Conservation (phyloP, 1,140 invertebrate species). For the Drosophila serrata region DNA sequence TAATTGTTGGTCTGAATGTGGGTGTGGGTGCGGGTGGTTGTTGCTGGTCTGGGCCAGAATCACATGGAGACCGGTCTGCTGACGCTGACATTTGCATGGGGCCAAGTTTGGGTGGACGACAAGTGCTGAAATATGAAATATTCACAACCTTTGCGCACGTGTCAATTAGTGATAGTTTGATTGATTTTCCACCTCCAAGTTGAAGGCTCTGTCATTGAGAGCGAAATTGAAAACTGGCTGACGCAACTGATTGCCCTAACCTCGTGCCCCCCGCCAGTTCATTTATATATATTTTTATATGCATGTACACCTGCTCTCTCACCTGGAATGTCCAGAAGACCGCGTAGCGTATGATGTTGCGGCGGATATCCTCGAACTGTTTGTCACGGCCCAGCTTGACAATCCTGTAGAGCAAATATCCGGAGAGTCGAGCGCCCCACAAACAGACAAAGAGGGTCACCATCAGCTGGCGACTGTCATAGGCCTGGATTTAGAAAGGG, state of each 20-base stretch:
- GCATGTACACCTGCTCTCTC: slow-evolving; percentile 44
- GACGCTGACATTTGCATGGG: slow-evolving; percentile 32
- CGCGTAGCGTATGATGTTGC: slow-evolving; percentile 94
- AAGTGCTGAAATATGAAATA: slow-evolving; percentile 75
- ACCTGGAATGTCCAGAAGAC: slow-evolving; percentile 97
- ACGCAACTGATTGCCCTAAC: slow-evolving; percentile 24
- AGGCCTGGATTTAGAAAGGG: slow-evolving; percentile 87
- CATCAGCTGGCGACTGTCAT: slow-evolving; percentile 94
- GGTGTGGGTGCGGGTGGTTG: background rate
- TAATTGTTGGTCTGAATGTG: slow-evolving; percentile 50
- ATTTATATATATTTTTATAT: background rate
- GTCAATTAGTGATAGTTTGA: slow-evolving; percentile 62
- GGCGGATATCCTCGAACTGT: slow-evolving; percentile 94
- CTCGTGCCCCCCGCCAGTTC: background rate
- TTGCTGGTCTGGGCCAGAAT: slow-evolving; percentile 6
- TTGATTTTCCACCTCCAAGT: slow-evolving; percentile 67
- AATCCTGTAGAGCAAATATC: slow-evolving; percentile 94
- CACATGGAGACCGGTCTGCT: slow-evolving; percentile 5
- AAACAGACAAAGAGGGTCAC: slow-evolving; percentile 94
- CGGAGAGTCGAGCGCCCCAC: slow-evolving; percentile 94
- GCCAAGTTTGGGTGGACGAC: slow-evolving; percentile 32
- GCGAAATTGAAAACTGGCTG: slow-evolving; percentile 41
- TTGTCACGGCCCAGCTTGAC: slow-evolving; percentile 95
- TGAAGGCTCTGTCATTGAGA: slow-evolving; percentile 61
- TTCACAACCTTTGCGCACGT: slow-evolving; percentile 57